These are phyloP conservation scores for Philotrypesis tridentata DNA, from an alignment of 1,140 invertebrate species.

Conservation along the genomic window DNA sequence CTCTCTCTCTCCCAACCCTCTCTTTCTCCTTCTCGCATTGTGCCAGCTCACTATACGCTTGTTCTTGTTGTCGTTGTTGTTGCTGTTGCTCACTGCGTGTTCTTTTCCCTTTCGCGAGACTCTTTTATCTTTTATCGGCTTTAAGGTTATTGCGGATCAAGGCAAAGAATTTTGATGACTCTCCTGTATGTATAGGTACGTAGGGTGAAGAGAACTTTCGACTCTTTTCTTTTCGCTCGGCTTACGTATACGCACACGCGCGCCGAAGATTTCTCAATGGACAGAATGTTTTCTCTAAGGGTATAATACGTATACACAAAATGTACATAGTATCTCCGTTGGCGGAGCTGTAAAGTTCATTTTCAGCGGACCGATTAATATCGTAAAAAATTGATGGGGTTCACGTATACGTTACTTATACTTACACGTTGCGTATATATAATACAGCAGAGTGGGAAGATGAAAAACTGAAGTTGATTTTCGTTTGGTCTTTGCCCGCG, in stretches of 20 bases:
- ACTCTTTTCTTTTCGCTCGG: no score
- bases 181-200: not conserved
- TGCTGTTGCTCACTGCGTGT: not conserved
- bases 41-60: not conserved
- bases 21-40: not conserved
- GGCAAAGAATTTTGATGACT: slow-evolving; percentile 1
- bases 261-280: not conserved
- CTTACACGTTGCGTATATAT: no score
- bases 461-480: not conserved
- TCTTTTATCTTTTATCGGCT: not conserved
- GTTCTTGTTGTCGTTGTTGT: not conserved
- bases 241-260: not conserved
- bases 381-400: not conserved
- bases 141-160: slow-evolving; percentile 1
- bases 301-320: no score
- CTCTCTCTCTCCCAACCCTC: not conserved
- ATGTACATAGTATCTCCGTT: no score
- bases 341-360: no score
- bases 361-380: no score
- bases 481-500: not conserved
- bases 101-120: not conserved
- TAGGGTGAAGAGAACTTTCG: no score
- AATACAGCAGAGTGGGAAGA: not conserved
- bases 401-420: no score
- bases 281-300: not conserved